A percentile compares a stretch with the other conserved stretches of the same genome.
phyloP scores from a whole-genome alignment of 2,888 invertebrate species.

The Acleris laterana region DNA sequence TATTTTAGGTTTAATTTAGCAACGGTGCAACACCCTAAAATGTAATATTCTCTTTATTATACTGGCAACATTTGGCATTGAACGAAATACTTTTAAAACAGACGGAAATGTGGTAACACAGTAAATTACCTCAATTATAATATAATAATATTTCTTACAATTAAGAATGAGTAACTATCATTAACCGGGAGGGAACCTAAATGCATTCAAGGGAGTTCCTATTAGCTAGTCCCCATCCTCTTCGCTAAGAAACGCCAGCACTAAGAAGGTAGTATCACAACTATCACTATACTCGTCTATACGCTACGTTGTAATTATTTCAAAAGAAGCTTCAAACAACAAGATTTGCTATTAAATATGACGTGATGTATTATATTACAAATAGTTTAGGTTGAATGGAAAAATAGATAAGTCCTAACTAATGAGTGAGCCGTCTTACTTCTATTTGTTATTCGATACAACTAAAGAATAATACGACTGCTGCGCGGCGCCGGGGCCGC shows the following conservation, averaged over 20 bases:
- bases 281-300: constrained; percentile 52
- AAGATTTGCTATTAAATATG: constrained; percentile 10
- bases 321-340: constrained; percentile 19
- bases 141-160: constrained; percentile 53
- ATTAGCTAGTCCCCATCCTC: constrained; percentile 61
- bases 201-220: constrained; percentile 66
- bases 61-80: constrained; percentile 62
- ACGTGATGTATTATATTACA: constrained; percentile 29
- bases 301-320: constrained; percentile 9
- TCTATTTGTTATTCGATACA: constrained; percentile 40
- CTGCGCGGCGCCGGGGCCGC: not conserved
- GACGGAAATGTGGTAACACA: constrained; percentile 64
- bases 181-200: constrained; percentile 62
- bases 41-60: constrained; percentile 44
- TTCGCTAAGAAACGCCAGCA: constrained; percentile 54
- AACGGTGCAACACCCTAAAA: constrained; percentile 33
- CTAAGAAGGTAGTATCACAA: constrained; percentile 72
- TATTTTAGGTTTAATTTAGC: constrained; percentile 38
- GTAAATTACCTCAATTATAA: constrained; percentile 54
- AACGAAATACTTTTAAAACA: constrained; percentile 42
- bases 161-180: constrained; percentile 61
- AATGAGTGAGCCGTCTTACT: constrained; percentile 48
- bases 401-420: constrained; percentile 50
- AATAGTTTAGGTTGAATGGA: constrained; percentile 28
- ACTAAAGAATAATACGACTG: constrained; percentile 2